Percentiles rank a stretch among this genome's conserved stretches.
phyloP scores from a whole-genome alignment of 2,113 vertebrate genomes.

The Lycaon pictus region DNA sequence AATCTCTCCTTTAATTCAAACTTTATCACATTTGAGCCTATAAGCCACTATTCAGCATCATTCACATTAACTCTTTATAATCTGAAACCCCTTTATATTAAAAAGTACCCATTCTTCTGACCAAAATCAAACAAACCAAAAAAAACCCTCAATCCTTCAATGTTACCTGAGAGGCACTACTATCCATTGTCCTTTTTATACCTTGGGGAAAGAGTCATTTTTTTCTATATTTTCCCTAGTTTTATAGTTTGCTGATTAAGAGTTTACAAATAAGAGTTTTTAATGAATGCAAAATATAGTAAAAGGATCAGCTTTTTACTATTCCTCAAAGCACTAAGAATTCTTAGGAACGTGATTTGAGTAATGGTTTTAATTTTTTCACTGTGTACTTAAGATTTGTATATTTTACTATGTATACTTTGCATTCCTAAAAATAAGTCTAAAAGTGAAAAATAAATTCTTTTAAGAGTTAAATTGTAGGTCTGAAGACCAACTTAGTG shows the following conservation, averaged over 20 bases:
- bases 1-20: constrained; percentile 58
- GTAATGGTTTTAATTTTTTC: constrained; percentile 47
- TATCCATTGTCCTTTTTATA: background rate
- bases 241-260: constrained; percentile 56
- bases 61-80: background rate
- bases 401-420: background rate
- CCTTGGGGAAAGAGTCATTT: background rate
- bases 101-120: constrained; percentile 10
- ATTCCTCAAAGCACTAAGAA: constrained; percentile 32
- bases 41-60: background rate
- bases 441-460: constrained; percentile 15
- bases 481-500: constrained; percentile 39
- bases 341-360: constrained; percentile 3
- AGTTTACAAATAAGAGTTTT: constrained; percentile 35
- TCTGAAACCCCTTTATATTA: constrained; percentile 25
- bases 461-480: constrained; percentile 9
- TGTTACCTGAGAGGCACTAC: constrained; percentile 26
- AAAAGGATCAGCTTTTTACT: background rate
- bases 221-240: constrained; percentile 1
- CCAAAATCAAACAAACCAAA: constrained; percentile 45
- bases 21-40: constrained; percentile 9
- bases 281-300: constrained; percentile 26
- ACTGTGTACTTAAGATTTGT: background rate
- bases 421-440: constrained; percentile 29
- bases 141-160: background rate